phyloP scores from a whole-genome alignment of 2,113 vertebrate genomes.

The Centrocercus urophasianus region DNA sequence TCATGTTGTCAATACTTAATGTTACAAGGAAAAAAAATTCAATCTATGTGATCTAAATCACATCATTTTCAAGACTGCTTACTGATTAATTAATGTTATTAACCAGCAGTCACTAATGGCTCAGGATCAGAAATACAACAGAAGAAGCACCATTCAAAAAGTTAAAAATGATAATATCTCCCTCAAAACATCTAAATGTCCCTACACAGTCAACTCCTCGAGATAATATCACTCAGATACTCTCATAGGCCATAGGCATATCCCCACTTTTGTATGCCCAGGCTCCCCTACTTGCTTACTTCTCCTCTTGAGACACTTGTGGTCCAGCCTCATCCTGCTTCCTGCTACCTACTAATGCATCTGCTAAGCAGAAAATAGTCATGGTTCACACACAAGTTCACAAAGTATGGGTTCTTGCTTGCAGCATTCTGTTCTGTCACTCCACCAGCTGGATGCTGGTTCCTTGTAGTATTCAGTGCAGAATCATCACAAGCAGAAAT shows the following conservation, averaged over 20 bases:
- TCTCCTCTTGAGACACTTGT: rapidly evolving
- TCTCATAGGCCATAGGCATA: not conserved
- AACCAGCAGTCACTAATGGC: not conserved
- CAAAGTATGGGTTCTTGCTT: not conserved
- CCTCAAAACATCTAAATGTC: not conserved
- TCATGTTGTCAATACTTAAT: not conserved
- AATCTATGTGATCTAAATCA: not conserved
- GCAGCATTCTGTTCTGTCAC: not conserved
- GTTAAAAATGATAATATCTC: not conserved
- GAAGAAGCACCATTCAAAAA: not conserved
- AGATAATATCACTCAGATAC: not conserved
- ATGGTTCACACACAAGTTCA: rapidly evolving
- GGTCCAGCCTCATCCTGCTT: not conserved
- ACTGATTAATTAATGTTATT: not conserved
- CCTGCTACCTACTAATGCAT: not conserved
- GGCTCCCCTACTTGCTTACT: not conserved
- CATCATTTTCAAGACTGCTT: not conserved
- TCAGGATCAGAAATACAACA: not conserved
- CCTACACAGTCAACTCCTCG: not conserved
- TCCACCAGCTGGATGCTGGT: no score
- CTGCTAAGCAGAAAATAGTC: not conserved
- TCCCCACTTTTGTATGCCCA: no score
- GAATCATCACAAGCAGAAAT: not conserved
- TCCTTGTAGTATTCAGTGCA: not conserved
- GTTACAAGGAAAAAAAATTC: not conserved